Conservation (phyloP, 2,888 invertebrate genomes). For the Agrochola macilenta region DNA sequence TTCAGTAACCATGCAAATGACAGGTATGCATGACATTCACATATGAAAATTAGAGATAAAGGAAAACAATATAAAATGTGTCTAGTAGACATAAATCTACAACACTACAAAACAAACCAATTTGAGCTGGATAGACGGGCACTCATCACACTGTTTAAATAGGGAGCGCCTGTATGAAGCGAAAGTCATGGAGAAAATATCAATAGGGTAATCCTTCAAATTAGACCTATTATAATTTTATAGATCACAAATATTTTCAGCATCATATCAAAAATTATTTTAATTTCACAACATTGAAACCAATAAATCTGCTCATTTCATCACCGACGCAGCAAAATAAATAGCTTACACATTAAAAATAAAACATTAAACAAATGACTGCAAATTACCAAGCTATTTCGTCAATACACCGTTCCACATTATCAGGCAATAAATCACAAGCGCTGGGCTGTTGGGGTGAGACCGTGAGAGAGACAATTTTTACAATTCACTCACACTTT, state of each 20-base stretch:
- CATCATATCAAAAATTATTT: neutral
- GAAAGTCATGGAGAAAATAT: no score
- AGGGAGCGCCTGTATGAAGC: no score
- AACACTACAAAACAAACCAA: no score
- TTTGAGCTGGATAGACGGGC: no score
- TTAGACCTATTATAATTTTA: neutral
- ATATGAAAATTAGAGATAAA: no score
- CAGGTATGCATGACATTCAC: no score
- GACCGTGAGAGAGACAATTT: slow-evolving; percentile 34
- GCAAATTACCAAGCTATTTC: slow-evolving; percentile 40
- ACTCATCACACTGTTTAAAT: no score
- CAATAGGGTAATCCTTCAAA: no score
- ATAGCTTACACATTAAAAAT: slow-evolving; percentile 39
- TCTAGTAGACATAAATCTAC: no score
- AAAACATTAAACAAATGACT: slow-evolving; percentile 31
- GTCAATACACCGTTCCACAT: slow-evolving; percentile 45
- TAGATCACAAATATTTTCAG: neutral
- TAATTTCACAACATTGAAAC: neutral
- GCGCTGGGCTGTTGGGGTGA: slow-evolving; percentile 15
- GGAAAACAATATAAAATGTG: no score
- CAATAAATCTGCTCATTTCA: slow-evolving; percentile 29
- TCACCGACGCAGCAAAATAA: slow-evolving; percentile 17
- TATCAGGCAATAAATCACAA: slow-evolving; percentile 59
- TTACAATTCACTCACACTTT: slow-evolving; percentile 71
- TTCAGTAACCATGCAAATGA: no score